Evolutionary conservation across 2,797 vertebrate species (phyloP).

Genomic region (Malacoraja senta): DNA sequence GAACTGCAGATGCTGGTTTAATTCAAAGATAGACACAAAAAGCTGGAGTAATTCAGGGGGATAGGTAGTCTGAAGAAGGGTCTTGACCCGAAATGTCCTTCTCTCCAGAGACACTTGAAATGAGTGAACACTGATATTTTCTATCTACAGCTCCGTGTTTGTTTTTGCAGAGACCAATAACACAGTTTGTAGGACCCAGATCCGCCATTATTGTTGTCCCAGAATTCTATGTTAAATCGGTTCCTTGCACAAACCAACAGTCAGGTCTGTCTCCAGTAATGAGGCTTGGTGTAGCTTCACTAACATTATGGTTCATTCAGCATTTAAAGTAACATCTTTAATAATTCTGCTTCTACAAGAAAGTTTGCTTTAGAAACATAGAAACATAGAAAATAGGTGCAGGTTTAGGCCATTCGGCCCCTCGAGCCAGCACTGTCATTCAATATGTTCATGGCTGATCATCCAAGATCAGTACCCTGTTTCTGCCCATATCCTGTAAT

Average conservation of each 20-base stretch:
- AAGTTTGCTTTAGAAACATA: too few relatives aligned
- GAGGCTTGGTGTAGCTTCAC: background rate
- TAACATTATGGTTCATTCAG: background rate
- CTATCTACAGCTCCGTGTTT: too few relatives aligned
- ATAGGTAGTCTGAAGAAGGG: too few relatives aligned
- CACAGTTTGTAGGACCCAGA: background rate
- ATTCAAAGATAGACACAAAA: too few relatives aligned
- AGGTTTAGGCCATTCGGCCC: too few relatives aligned
- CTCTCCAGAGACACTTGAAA: background rate
- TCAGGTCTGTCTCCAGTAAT: background rate
- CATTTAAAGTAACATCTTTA: background rate
- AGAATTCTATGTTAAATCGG: background rate
- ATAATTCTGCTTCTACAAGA: background rate
- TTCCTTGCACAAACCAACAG: background rate
- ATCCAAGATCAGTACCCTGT: too few relatives aligned
- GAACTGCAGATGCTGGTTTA: too few relatives aligned
- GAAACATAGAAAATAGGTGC: too few relatives aligned
- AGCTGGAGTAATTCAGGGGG: too few relatives aligned
- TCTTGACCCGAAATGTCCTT: too few relatives aligned
- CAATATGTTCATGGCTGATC: background rate
- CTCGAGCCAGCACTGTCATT: too few relatives aligned
- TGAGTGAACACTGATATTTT: background rate
- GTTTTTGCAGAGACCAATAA: background rate
- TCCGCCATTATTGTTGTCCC: background rate
- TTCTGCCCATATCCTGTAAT: too few relatives aligned